Evolutionary conservation across 2,888 invertebrate genomes (phyloP).

Genomic region (Ypsolopha scabrella): DNA sequence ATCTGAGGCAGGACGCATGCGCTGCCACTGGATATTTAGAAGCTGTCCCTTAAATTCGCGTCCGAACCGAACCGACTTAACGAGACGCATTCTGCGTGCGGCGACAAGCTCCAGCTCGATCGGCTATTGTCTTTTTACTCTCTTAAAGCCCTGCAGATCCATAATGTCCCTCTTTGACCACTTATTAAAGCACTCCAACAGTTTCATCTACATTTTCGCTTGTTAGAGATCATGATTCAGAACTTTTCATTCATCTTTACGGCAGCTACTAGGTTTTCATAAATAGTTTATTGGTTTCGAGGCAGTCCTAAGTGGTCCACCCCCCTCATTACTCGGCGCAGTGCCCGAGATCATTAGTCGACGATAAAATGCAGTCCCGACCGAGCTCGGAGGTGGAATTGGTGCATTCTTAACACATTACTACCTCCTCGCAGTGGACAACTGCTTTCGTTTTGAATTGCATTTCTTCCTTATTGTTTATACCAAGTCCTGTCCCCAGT

Average conservation of each 20-base stretch:
- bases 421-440: slow-evolving; percentile 2
- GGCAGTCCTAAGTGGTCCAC: slow-evolving; percentile 23
- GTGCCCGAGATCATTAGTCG: slow-evolving; percentile 52
- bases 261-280: slow-evolving; percentile 36
- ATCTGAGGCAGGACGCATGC: slow-evolving; percentile 48
- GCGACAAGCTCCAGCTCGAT: slow-evolving; percentile 35
- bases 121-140: slow-evolving; percentile 46
- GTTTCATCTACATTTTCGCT: slow-evolving; percentile 6
- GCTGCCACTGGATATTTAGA: slow-evolving; percentile 62
- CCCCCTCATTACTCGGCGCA: slow-evolving; percentile 47
- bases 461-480: slow-evolving; percentile 20
- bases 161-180: slow-evolving; percentile 16
- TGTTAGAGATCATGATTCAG: not conserved
- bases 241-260: not conserved
- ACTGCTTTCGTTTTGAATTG: slow-evolving; percentile 33
- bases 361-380: slow-evolving; percentile 54
- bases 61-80: slow-evolving; percentile 51
- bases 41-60: slow-evolving; percentile 61
- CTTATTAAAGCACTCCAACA: slow-evolving; percentile 2
- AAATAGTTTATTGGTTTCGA: slow-evolving; percentile 59
- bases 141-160: slow-evolving; percentile 27
- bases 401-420: slow-evolving; percentile 20
- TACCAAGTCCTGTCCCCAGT: no score
- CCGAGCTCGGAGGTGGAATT: slow-evolving; percentile 21
- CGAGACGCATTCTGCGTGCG: slow-evolving; percentile 58